These are phyloP conservation scores for Drosophila punjabiensis DNA, from an alignment of 1,140 invertebrate species.

Conservation along the genomic window DNA sequence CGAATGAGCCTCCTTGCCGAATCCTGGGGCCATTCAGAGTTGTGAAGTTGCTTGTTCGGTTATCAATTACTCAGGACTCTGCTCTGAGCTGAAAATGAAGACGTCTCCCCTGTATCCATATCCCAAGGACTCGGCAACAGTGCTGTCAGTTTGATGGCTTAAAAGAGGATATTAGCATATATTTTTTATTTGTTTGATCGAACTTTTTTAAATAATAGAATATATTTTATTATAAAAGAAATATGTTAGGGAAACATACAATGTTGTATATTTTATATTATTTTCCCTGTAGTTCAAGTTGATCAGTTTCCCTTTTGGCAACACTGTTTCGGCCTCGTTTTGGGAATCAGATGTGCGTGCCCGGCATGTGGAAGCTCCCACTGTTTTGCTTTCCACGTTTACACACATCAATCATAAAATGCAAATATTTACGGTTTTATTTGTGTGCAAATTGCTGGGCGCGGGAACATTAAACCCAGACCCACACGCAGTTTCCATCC, in stretches of 20 bases:
- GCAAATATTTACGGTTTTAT: conserved; percentile 82
- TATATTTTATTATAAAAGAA: not conserved
- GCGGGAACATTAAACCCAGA: conserved; percentile 47
- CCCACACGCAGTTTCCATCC: conserved; percentile 11
- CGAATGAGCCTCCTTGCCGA: not conserved
- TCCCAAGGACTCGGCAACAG: not conserved
- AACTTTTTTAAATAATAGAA: no score
- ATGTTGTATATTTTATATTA: not conserved
- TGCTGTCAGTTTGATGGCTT: not conserved
- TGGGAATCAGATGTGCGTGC: conserved; percentile 61
- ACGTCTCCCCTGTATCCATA: conserved; percentile 5
- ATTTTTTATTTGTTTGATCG: not conserved
- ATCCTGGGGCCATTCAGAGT: conserved; percentile 13
- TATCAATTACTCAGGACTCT: conserved; percentile 42
- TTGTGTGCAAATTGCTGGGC: conserved; percentile 70
- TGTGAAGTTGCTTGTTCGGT: conserved; percentile 27
- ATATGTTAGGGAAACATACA: not conserved
- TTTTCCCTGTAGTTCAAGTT: not conserved
- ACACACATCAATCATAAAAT: conserved; percentile 82
- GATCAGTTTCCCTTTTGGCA: not conserved
- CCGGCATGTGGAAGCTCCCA: conserved; percentile 51
- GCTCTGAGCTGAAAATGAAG: conserved; percentile 22
- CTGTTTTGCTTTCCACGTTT: conserved; percentile 54
- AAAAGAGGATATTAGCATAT: not conserved
- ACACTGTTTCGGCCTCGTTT: conserved; percentile 16